Evolutionary conservation across 2,888 invertebrate genomes (phyloP).

Genomic region (Petrophora chlorosata): DNA sequence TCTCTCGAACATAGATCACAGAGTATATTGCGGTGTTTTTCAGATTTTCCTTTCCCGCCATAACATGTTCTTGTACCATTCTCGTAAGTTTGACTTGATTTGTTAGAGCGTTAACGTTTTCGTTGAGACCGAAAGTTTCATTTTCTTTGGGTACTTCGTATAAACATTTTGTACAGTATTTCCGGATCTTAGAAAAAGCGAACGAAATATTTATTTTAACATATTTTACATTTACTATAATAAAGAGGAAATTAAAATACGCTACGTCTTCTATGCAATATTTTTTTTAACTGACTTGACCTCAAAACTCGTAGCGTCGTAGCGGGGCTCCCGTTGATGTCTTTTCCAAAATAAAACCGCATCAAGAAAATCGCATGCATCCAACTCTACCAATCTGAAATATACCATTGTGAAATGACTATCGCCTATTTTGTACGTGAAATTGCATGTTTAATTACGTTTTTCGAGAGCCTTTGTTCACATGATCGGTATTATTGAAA

Average conservation of each 20-base stretch:
- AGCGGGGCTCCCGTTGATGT: constrained; percentile 51
- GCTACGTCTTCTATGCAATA: neutral
- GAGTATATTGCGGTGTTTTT: constrained; percentile 59
- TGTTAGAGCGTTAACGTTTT: constrained; percentile 32
- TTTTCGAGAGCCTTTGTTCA: constrained; percentile 13
- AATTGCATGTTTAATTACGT: constrained; percentile 9
- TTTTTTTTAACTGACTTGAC: constrained; percentile 1
- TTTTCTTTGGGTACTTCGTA: constrained; percentile 4
- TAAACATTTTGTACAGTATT: too few relatives aligned
- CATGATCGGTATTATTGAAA: constrained; percentile 9
- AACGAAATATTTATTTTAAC: neutral
- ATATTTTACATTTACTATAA: neutral
- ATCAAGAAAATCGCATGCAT: constrained; percentile 22
- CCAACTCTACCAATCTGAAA: neutral
- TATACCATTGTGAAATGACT: constrained; percentile 5
- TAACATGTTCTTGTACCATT: constrained; percentile 57
- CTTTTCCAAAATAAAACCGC: constrained; percentile 49
- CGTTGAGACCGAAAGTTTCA: constrained; percentile 13
- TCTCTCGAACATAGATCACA: constrained; percentile 55
- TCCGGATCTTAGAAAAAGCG: too few relatives aligned
- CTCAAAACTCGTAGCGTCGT: constrained; percentile 38
- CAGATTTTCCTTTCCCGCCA: constrained; percentile 62
- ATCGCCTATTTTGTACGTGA: constrained; percentile 8
- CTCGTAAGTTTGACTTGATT: constrained; percentile 38
- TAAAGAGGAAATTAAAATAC: neutral